Evolutionary conservation across 2,888 invertebrate species (phyloP), one percentile per base, ranked within the genome.

Genomic region (Drosophila fulvimacula): DNA sequence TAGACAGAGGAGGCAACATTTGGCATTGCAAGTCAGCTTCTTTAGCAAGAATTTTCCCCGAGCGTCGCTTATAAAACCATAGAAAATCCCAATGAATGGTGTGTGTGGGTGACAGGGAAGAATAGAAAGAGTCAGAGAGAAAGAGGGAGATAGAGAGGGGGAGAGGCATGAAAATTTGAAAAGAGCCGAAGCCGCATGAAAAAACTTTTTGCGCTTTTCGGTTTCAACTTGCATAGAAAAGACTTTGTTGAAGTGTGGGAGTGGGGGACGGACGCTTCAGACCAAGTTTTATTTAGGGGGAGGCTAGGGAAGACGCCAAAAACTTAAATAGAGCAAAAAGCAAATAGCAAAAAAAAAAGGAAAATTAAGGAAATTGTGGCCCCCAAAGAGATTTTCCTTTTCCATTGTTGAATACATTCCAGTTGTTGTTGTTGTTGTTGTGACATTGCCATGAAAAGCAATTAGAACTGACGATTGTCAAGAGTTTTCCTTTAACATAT

Each of bases 121-220:
- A 30, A 19, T 15, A 15, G 10, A 15, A 9, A 2, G 9, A 15
- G 5, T 13, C 0, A 42, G 17, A 11, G n/a, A n/a, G 32, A 24
- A 10, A 17, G 27, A 10, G 5, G 1, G 24, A 30, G 41, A 15
- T 6, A 15, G 38, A n/a, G 42, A 15, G 19, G 10, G 27, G 7
- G 9, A 9, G 4, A 44, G 68, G 64, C 61, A 73, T 69, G 52
- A 66, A 66, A 66, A 76, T 60, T 82, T 84, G 70, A 75, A 79
- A 88, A 73, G 68, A 67, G 64, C 63, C 79, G 67, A 79, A 86
- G 69, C 80, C 76, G 77, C 82, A 88, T 75, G 71, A 66, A 68
- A 70, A 82, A 76, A 63, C 77, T 78, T 77, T 73, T 79, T 79
- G 77, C 72, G 71, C 72, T 77, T 77, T 80, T 76, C 70, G 76